Percentiles rank a stretch among this genome's conserved stretches.
Evolutionary conservation across 2,888 invertebrate genomes (phyloP).

Genomic region (Anoplius nigerrimus): DNA sequence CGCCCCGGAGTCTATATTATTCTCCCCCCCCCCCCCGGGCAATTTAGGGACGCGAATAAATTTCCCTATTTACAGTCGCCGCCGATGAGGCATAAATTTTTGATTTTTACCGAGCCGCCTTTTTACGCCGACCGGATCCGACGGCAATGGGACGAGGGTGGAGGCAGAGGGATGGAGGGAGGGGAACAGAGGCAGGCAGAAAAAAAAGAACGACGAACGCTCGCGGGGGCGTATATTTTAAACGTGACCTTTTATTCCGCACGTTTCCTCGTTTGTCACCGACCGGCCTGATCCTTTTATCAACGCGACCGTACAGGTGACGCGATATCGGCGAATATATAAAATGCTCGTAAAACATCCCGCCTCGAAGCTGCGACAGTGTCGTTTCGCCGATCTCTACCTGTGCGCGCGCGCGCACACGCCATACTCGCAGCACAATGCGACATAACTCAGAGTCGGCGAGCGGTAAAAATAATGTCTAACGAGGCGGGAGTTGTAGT

Average conservation of each 20-base stretch:
- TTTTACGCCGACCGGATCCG: too few relatives aligned
- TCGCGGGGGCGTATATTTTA: conserved; percentile 24
- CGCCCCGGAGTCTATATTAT: conserved; percentile 37
- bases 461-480: not conserved
- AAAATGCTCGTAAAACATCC: too few relatives aligned
- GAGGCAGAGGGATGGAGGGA: not conserved
- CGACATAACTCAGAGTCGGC: not conserved
- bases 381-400: too few relatives aligned
- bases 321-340: too few relatives aligned
- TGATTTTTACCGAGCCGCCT: conserved; percentile 15
- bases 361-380: too few relatives aligned
- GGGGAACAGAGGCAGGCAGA: conserved; percentile 21
- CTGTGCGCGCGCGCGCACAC: not conserved
- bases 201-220: conserved; percentile 5
- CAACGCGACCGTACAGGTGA: not conserved
- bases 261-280: not conserved
- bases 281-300: not conserved
- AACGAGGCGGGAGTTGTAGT: too few relatives aligned
- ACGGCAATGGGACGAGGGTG: too few relatives aligned
- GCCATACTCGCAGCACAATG: not conserved
- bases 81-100: conserved; percentile 47
- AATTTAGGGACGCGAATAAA: conserved; percentile 55
- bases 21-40: conserved; percentile 16
- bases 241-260: conserved; percentile 12
- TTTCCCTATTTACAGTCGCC: conserved; percentile 52